Evolutionary conservation across 2,888 invertebrate species (phyloP).

Genomic region (Acleris literana): DNA sequence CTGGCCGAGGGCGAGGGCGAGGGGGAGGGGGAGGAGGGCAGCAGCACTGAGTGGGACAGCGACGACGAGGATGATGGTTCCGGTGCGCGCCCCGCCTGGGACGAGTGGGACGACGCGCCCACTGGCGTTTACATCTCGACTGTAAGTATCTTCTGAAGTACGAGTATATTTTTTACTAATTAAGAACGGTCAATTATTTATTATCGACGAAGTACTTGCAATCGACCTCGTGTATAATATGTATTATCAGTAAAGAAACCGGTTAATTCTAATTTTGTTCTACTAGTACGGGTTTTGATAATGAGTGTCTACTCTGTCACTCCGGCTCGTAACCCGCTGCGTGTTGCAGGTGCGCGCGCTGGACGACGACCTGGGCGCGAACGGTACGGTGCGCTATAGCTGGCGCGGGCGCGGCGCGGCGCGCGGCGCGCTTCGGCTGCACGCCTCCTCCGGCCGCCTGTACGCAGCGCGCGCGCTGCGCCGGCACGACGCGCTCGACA

Average conservation of each 20-base stretch:
- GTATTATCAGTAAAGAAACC: too few relatives aligned
- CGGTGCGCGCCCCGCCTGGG: slow-evolving; percentile 54
- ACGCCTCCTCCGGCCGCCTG: slow-evolving; percentile 91
- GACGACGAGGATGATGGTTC: slow-evolving; percentile 55
- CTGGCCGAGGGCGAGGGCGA: slow-evolving; percentile 55
- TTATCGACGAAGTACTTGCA: background rate
- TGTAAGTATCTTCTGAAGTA: slow-evolving; percentile 46
- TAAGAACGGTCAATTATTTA: background rate
- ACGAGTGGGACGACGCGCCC: slow-evolving; percentile 50
- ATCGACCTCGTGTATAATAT: background rate
- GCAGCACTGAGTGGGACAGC: slow-evolving; percentile 55
- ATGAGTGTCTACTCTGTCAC: too few relatives aligned
- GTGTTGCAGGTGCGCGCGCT: slow-evolving; percentile 89
- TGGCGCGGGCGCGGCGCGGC: slow-evolving; percentile 86
- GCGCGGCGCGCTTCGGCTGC: slow-evolving; percentile 91
- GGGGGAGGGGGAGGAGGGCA: slow-evolving; percentile 42
- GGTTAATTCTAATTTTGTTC: too few relatives aligned
- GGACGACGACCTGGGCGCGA: slow-evolving; percentile 92
- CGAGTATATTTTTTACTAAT: too few relatives aligned
- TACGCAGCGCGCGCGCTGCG: slow-evolving; percentile 89
- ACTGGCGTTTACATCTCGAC: slow-evolving; percentile 58
- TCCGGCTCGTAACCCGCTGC: background rate
- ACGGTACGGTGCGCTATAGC: slow-evolving; percentile 92
- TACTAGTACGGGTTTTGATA: too few relatives aligned
- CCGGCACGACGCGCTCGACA: slow-evolving; percentile 76